Percentiles rank a stretch among this genome's conserved stretches.
These are phyloP conservation scores for Dicyrtomina minuta DNA, from an alignment of 2,888 invertebrate species.

Conservation along the genomic window DNA sequence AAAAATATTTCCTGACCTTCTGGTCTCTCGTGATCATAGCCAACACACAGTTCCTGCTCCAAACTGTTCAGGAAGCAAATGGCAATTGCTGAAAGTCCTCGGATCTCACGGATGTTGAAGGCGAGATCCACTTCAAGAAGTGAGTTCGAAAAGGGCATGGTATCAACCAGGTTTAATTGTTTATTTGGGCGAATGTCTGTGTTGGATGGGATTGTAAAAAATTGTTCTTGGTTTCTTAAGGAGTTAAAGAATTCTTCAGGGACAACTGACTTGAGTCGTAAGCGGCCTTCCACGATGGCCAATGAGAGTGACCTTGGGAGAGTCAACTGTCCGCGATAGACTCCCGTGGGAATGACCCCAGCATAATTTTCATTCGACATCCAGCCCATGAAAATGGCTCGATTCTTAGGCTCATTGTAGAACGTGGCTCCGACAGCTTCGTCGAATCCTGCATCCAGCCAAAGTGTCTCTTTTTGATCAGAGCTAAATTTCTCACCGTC, in stretches of 20 bases:
- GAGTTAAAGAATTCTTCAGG: constrained; percentile 12
- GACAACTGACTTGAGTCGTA: constrained; percentile 11
- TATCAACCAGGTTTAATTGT: not conserved
- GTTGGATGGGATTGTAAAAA: no score
- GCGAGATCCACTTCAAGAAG: constrained; percentile 28
- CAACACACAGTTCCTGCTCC: no score
- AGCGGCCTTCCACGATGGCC: not conserved
- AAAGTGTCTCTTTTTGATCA: constrained; percentile 35
- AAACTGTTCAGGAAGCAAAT: constrained; percentile 20
- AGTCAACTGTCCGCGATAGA: constrained; percentile 50
- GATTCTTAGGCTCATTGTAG: constrained; percentile 35
- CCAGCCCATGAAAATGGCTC: constrained; percentile 43
- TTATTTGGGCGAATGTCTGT: not conserved
- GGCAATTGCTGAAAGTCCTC: constrained; percentile 1
- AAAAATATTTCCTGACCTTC: no score
- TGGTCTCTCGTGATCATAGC: no score
- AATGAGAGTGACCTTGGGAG: constrained; percentile 32
- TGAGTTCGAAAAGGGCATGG: constrained; percentile 23
- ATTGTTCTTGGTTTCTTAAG: not conserved
- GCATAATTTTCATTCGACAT: constrained; percentile 48
- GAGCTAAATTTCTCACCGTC: constrained; percentile 33
- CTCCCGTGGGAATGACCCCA: constrained; percentile 35
- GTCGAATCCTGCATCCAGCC: constrained; percentile 51
- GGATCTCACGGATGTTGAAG: constrained; percentile 24
- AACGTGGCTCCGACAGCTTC: constrained; percentile 50